Evolutionary conservation across 2,113 vertebrate genomes (phyloP).

Genomic region (Alosa alosa): DNA sequence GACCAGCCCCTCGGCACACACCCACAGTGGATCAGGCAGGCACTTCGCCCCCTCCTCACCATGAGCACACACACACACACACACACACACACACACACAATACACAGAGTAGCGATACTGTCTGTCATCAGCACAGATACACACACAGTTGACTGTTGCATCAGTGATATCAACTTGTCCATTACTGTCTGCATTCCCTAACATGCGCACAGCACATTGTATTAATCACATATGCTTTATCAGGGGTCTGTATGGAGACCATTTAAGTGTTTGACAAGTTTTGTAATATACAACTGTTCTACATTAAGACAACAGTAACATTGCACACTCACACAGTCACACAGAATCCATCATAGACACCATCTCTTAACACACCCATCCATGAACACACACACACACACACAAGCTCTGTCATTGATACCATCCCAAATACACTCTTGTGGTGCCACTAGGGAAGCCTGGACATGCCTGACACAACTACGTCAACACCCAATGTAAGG

Average conservation of each 20-base stretch:
- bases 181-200: no score
- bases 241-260: background rate
- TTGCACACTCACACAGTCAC: background rate
- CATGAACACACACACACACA: background rate
- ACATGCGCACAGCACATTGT: no score
- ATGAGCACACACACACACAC: background rate
- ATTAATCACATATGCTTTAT: no score
- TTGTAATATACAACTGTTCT: background rate
- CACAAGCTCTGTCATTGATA: background rate
- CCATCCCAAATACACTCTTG: background rate
- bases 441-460: background rate
- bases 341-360: background rate
- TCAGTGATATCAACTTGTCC: no score
- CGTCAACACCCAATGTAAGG: slow-evolving; percentile 29
- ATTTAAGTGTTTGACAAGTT: background rate
- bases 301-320: background rate
- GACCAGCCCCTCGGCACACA: background rate
- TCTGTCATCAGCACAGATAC: no score
- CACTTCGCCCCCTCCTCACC: background rate
- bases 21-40: background rate
- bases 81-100: no score
- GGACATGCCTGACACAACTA: slow-evolving; percentile 25
- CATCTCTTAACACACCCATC: background rate
- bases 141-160: no score
- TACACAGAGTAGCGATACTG: no score